Conservation (phyloP, 2,888 invertebrate genomes). For the Orthonevra nobilis region DNA sequence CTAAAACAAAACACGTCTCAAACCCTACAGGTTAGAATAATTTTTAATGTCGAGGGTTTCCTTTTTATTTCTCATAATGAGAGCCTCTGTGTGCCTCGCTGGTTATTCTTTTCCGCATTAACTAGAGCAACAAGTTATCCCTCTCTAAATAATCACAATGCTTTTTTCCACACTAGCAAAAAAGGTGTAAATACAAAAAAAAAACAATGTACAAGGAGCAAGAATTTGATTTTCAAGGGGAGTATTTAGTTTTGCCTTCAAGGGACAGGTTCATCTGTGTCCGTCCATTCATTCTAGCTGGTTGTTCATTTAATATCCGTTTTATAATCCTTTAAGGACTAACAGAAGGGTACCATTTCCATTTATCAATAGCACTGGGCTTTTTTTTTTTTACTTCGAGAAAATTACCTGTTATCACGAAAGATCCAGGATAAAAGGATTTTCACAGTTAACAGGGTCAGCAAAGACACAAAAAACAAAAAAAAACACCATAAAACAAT, state of each 20-base stretch:
- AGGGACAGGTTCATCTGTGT: no score
- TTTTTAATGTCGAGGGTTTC: slow-evolving; percentile 17
- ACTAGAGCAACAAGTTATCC: slow-evolving; percentile 52
- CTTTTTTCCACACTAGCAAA: slow-evolving; percentile 1
- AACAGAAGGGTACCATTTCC: slow-evolving; percentile 39
- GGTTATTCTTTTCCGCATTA: slow-evolving; percentile 40
- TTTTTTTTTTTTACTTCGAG: slow-evolving; percentile 8
- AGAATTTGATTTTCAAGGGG: no score
- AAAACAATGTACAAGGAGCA: no score
- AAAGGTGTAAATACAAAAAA: slow-evolving; percentile 36
- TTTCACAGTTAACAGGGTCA: no score
- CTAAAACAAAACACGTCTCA: slow-evolving; percentile 22
- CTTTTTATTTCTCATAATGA: slow-evolving; percentile 22
- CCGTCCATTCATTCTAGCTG: slow-evolving; percentile 18
- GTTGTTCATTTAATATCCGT: slow-evolving; percentile 62
- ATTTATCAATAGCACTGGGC: slow-evolving; percentile 39
- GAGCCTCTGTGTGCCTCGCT: background rate
- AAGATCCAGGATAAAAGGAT: slow-evolving; percentile 41
- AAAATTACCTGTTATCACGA: slow-evolving; percentile 56
- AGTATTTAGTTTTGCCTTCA: no score
- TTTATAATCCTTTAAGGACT: slow-evolving; percentile 49
- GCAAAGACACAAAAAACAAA: slow-evolving; percentile 23
- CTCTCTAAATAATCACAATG: slow-evolving; percentile 11
- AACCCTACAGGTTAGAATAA: background rate
- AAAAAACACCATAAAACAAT: no score